Percentiles rank a stretch among this genome's conserved stretches.
Evolutionary conservation across 2,113 vertebrate genomes (phyloP).

Genomic region (Campylomormyrus tamandua): DNA sequence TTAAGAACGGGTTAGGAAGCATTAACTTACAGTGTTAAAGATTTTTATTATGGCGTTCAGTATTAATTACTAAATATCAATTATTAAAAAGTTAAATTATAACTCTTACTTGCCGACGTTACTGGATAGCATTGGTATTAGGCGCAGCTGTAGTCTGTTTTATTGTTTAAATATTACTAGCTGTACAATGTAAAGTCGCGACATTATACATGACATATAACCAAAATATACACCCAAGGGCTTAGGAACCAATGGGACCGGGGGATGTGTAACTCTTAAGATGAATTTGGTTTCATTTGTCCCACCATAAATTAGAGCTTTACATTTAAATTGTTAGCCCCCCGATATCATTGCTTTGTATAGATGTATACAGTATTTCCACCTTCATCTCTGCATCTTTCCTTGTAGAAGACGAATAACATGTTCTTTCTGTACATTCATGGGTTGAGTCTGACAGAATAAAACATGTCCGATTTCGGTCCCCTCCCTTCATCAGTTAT

Average conservation of each 20-base stretch:
- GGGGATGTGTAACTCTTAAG: background rate
- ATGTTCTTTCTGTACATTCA: background rate
- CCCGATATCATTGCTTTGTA: slow-evolving; percentile 50
- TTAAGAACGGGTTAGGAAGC: background rate
- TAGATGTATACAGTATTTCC: slow-evolving; percentile 35
- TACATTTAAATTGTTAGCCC: background rate
- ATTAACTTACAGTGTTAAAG: background rate
- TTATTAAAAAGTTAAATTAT: background rate
- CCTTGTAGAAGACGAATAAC: background rate
- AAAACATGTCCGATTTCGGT: slow-evolving; percentile 26
- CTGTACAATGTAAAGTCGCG: background rate
- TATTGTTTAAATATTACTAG: background rate
- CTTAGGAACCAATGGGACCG: background rate
- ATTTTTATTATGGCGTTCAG: background rate
- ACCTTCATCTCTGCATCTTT: background rate
- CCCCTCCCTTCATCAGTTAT: slow-evolving; percentile 53
- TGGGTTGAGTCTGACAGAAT: background rate
- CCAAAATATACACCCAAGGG: background rate
- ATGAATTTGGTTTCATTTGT: background rate
- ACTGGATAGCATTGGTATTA: background rate
- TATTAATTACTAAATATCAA: background rate
- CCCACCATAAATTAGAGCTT: background rate
- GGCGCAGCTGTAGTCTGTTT: background rate
- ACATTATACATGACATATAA: background rate
- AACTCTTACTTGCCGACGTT: background rate